Conservation (phyloP, 2,888 invertebrate genomes). For the Synanthedon myopaeformis region DNA sequence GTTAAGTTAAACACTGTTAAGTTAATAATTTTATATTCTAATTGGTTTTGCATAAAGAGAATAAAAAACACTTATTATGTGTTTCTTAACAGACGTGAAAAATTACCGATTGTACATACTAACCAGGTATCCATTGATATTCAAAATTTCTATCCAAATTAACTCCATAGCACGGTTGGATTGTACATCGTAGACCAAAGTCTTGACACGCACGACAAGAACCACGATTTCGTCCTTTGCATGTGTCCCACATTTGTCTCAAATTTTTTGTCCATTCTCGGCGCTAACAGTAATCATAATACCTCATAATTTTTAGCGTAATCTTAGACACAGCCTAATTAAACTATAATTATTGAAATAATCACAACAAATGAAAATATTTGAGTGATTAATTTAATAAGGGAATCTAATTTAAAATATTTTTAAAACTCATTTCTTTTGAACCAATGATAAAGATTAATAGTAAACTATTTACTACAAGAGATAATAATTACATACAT, state of each 20-base stretch:
- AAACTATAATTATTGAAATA: no score
- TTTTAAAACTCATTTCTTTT: background rate
- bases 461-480: background rate
- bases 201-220: slow-evolving; percentile 32
- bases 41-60: no score
- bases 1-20: no score
- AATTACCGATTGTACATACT: slow-evolving; percentile 11
- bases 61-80: no score
- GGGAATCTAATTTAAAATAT: no score
- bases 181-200: slow-evolving; percentile 42
- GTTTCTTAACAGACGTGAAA: background rate
- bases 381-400: no score
- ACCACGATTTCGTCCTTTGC: slow-evolving; percentile 25
- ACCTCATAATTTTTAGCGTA: no score
- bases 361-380: no score
- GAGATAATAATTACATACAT: slow-evolving; percentile 24
- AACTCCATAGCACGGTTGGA: slow-evolving; percentile 52
- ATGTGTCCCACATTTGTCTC: slow-evolving; percentile 47
- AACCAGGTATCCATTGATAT: slow-evolving; percentile 61
- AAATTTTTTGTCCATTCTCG: slow-evolving; percentile 56
- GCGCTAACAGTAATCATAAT: slow-evolving; percentile 20
- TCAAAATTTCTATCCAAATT: slow-evolving; percentile 61
- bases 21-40: no score
- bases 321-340: no score
- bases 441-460: background rate